Conservation (phyloP, 2,888 invertebrate species). For the Nephrotoma flavescens region DNA sequence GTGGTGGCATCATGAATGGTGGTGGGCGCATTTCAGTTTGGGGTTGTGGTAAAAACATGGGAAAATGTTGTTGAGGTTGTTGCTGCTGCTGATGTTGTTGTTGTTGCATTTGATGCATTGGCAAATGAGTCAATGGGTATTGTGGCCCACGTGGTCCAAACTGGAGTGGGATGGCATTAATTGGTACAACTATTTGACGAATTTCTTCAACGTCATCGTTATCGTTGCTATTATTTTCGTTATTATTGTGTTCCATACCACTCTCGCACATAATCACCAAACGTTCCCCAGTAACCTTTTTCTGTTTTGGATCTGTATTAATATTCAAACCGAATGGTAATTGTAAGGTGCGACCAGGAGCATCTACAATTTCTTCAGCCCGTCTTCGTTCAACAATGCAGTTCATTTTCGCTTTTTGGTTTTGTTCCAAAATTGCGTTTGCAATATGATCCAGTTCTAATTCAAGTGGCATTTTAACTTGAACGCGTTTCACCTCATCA, state of each 20-base stretch:
- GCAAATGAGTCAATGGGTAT: conserved; percentile 39
- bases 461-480: conserved; percentile 61
- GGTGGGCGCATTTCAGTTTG: conserved; percentile 3
- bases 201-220: conserved; percentile 28
- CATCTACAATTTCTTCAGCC: conserved; percentile 68
- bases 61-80: neutral
- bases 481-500: conserved; percentile 39
- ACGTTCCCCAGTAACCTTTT: conserved; percentile 65
- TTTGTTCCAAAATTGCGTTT: conserved; percentile 54
- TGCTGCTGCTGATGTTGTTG: conserved; percentile 13
- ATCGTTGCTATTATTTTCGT: conserved; percentile 9
- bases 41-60: neutral
- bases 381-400: conserved; percentile 78
- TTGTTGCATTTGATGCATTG: conserved; percentile 18
- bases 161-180: conserved; percentile 34
- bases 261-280: conserved; percentile 81
- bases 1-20: conserved; percentile 23
- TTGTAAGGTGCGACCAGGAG: conserved; percentile 47
- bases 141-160: conserved; percentile 36
- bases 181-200: conserved; percentile 30
- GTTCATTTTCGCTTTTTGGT: conserved; percentile 71
- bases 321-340: conserved; percentile 52
- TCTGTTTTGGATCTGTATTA: conserved; percentile 55
- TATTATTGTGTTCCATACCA: conserved; percentile 30
- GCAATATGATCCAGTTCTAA: conserved; percentile 72